Evolutionary conservation across 1,140 invertebrate genomes (phyloP), one percentile per base, ranked within the genome.

Genomic region (Eriosoma lanigerum): DNA sequence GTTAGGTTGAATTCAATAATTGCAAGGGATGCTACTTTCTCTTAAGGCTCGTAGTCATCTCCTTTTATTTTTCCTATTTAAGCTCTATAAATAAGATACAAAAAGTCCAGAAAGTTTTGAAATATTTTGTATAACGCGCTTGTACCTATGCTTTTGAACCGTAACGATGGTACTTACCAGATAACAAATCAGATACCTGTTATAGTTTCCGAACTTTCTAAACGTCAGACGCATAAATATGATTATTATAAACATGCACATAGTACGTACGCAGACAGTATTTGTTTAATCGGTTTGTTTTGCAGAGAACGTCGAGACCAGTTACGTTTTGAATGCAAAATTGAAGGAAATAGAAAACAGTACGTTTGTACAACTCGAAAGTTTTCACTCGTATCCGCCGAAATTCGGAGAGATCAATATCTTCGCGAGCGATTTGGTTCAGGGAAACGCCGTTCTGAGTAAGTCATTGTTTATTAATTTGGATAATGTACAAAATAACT

Each of bases 321-420:
- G 56, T 9, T 78, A 78, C 21, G n/a, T 78, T 8, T 24, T 78
- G 21, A 78, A 60, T 10, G 75, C 75, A 0, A 62, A 29, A 26
- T 13, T 58, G 6, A 78, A 60, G 19, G n/a, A 78, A 62, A 26
- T 78, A 3, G 15, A 13, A 62, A 78, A 78, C 38, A 24, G 21
- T 8, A n/a, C 38, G n/a, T 78, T 19, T 17, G 21, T 78, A 19
- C 75, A 78, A 15, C n/a, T 78, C 3, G 75, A 78, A 19, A 58
- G 56, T 60, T 58, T 58, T 60, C 32, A 8, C 3, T 44, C 75
- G n/a, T 1, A 78, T 62, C 56, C 75, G 4, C 75, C 75, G 17
- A 78, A 78, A 48, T 78, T 78, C 24, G 75, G 75, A 12, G 75
- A 78, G 15, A 48, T 8, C 1, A 78, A 78, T 48, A 19, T 78